Base-by-base conservation (phyloP, 2,113 vertebrate species). In the Eulemur rufifrons region DNA sequence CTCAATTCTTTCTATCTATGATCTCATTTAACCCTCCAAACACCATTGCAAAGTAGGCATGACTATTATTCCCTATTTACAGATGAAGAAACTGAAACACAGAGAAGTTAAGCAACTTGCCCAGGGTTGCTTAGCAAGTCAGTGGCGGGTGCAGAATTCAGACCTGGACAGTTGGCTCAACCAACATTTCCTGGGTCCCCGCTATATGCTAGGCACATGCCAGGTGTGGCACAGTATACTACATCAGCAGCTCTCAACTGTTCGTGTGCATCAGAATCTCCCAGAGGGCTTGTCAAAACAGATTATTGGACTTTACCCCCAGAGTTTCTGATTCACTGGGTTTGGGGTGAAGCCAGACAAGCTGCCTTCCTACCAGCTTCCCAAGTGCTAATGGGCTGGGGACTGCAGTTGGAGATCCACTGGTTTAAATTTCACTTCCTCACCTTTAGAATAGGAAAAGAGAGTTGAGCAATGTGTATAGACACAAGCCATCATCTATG, bases 181-280 rank as follows among this genome's bases (percentile, higher is more conserved):
- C 68, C 21, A 5, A 1, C 3, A 12, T 68, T 81, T 88, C 63
- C 54, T 11, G 39, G 73, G 61, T 27, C 18, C 56, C 64, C 3
- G 0, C 13, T 32, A 12, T 2, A 29, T n/a, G 14, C 61, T 4
- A 7, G 45, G 64, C n/a, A 7, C 8, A 21, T 3, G 27, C 27
- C 2, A 54, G 73, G 69, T 20, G 37, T 3, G 23, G n/a, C 18
- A 32, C 2, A 7, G 17, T 13, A 15, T 6, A 7, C 47, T 5
- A 1, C 8, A 1, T 9, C 52, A 23, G 66, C 4, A 13, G 64
- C 63, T 76, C 34, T 45, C 80, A 17, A 18, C 21, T 42, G 34
- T 18, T 59, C 12, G 3, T 0, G 17, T 29, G 12, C 7, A 23
- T 18, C 42, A 11, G 81, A 66, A 61, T 21, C 34, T 66, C 27